Base-by-base conservation (phyloP, 2,113 vertebrate species). In the Centropristis striata region DNA sequence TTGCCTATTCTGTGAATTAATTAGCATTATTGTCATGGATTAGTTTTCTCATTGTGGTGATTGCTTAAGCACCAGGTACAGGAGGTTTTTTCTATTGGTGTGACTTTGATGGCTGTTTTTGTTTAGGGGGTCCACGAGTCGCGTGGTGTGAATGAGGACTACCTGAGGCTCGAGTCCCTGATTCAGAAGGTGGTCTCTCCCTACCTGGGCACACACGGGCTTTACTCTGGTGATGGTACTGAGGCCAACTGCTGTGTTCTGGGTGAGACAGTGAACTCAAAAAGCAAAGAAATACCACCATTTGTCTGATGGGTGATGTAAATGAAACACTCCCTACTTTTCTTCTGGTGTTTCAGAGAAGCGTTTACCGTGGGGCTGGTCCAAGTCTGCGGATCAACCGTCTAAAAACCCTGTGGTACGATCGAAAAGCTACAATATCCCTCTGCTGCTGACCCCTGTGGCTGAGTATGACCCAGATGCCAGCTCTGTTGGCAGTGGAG, bases 401-500 rank as follows among this genome's bases (percentile, higher is more conserved):
- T 93, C 95, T 75, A 98, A 96, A 93, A 99, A 97, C 86, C 97
- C 97, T 0, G 98, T 99, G 84, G 97, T 98, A 75, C 95, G 97
- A 14, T 99, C 98, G 0, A 98, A 97, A 90, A 99, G 98, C 91
- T 99, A 99, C 95, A 99, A 99, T 78, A 98, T 98, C 1, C 98
- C 97, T 49, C 77, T 94, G 0, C 93, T 99, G 92, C 95, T 99
- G 90, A 99, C 97, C 0, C 98, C 98, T 0, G 98, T 99, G 81
- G 97, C 95, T 0, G 98, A 99, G 92, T 98, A 97, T 0, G 98
- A 99, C 83, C 94, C 94, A 0, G 98, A 99, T 87, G 90, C 90
- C 59, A 83, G 94, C 84, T 95, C 95, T 0, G 89, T 94, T 49
- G 93, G 96, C 67, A 75, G 95, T 0, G 94, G 94, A 71, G 90